These are phyloP conservation scores for Cyrtonyx montezumae DNA, from an alignment of 2,113 vertebrate species.

Conservation along the genomic window DNA sequence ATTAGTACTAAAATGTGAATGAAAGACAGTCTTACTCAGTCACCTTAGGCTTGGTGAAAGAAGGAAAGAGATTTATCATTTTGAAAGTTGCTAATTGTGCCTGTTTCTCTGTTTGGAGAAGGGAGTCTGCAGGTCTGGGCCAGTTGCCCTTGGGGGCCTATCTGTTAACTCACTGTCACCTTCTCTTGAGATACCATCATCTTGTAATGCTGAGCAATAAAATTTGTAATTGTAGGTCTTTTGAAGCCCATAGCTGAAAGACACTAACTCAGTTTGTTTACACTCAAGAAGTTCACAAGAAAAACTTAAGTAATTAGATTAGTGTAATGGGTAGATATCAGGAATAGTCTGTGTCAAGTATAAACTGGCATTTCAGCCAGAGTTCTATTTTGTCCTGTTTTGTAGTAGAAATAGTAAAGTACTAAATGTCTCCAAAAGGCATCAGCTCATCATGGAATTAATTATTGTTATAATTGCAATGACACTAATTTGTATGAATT, in stretches of 20 bases:
- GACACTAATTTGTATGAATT: not conserved
- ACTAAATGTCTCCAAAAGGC: not conserved
- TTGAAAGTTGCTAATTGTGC: constrained; percentile 72
- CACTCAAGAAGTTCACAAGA: constrained; percentile 60
- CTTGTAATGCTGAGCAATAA: constrained; percentile 77
- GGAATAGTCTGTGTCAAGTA: not conserved
- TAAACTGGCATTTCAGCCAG: not conserved
- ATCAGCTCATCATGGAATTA: not conserved
- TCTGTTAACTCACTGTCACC: constrained; percentile 77
- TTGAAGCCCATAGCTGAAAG: constrained; percentile 68
- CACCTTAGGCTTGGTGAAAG: not conserved
- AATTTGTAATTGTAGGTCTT: constrained; percentile 75
- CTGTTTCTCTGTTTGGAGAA: constrained; percentile 75
- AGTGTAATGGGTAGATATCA: constrained; percentile 13
- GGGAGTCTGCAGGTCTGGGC: constrained; percentile 76
- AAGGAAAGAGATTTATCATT: constrained; percentile 71
- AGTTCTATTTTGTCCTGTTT: not conserved
- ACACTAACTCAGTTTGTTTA: constrained; percentile 72
- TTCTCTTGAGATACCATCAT: constrained; percentile 76
- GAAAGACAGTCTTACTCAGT: constrained; percentile 12
- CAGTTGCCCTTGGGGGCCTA: constrained; percentile 69
- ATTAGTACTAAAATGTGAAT: constrained; percentile 63
- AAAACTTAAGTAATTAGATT: constrained; percentile 30
- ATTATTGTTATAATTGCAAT: not conserved
- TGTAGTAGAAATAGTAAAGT: not conserved